These are phyloP conservation scores for Perdita meconis DNA, from an alignment of 2,888 invertebrate genomes.

Conservation along the genomic window DNA sequence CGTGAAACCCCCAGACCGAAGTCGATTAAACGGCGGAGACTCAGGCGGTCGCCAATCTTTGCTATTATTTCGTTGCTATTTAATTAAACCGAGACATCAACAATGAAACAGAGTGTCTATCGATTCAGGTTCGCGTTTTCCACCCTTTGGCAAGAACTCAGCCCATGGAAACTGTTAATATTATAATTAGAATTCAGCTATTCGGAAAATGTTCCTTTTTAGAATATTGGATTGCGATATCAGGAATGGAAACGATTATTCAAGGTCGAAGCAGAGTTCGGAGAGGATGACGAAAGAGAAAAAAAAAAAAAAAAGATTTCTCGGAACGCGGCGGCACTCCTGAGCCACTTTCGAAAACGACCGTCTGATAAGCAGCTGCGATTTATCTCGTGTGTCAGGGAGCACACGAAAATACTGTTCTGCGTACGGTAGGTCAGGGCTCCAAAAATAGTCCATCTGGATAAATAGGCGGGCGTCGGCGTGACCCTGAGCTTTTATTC, in stretches of 20 bases:
- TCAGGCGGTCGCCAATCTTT: neutral
- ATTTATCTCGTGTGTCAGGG: slow-evolving; percentile 3
- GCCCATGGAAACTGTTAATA: no score
- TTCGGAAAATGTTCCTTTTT: no score
- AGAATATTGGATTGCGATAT: no score
- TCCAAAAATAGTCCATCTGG: slow-evolving; percentile 63
- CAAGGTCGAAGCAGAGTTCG: no score
- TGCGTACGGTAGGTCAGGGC: slow-evolving; percentile 66
- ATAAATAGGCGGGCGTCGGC: slow-evolving; percentile 46
- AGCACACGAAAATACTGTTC: neutral
- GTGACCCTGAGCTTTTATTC: slow-evolving; percentile 37
- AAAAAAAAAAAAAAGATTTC: no score
- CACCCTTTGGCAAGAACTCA: no score
- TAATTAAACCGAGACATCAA: neutral
- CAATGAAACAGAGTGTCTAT: no score
- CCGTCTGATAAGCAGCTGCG: slow-evolving; percentile 2
- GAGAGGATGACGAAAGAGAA: no score
- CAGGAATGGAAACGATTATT: no score
- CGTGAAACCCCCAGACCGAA: neutral
- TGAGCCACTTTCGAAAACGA: neutral
- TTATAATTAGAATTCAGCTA: no score
- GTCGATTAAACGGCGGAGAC: neutral
- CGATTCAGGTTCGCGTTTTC: no score
- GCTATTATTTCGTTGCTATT: neutral
- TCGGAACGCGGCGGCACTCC: no score